phyloP scores from a whole-genome alignment of 1,140 invertebrate species.

The Meloidogyne chitwoodi region DNA sequence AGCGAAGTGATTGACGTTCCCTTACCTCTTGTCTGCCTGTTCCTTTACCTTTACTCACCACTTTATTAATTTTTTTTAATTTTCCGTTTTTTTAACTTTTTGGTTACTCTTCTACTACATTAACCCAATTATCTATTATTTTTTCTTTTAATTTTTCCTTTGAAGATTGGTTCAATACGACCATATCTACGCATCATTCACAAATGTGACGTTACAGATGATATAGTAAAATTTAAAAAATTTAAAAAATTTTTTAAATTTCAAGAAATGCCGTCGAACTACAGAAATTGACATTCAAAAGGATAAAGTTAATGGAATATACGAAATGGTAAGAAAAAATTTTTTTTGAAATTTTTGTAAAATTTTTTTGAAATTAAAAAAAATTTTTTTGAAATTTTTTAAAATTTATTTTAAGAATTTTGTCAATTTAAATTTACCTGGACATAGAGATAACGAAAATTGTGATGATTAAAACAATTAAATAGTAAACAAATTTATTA shows the following conservation, averaged over 20 bases:
- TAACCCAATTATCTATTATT: no score
- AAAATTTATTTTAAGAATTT: conserved; percentile 52
- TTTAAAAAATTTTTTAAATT: background rate
- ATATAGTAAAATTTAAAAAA: conserved; percentile 24
- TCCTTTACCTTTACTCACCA: no score
- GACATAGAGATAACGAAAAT: conserved; percentile 42
- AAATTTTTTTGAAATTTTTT: conserved; percentile 9
- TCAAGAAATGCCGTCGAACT: conserved; percentile 42
- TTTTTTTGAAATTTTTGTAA: no score
- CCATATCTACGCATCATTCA: conserved; percentile 49
- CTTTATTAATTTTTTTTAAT: no score
- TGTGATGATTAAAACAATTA: conserved; percentile 19
- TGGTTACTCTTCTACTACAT: no score
- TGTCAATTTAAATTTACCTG: conserved; percentile 51
- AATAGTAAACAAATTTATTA: background rate
- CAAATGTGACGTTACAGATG: conserved; percentile 44
- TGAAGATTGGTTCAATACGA: conserved; percentile 30
- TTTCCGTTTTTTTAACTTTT: no score
- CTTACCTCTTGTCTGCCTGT: background rate
- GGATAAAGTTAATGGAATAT: conserved; percentile 36
- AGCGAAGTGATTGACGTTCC: no score
- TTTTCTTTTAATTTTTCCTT: no score
- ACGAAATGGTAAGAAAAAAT: background rate
- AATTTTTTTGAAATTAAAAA: no score
- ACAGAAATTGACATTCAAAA: conserved; percentile 50